Evolutionary conservation across 2,797 vertebrate species (phyloP).

Genomic region (Cetoscarus ocellatus): DNA sequence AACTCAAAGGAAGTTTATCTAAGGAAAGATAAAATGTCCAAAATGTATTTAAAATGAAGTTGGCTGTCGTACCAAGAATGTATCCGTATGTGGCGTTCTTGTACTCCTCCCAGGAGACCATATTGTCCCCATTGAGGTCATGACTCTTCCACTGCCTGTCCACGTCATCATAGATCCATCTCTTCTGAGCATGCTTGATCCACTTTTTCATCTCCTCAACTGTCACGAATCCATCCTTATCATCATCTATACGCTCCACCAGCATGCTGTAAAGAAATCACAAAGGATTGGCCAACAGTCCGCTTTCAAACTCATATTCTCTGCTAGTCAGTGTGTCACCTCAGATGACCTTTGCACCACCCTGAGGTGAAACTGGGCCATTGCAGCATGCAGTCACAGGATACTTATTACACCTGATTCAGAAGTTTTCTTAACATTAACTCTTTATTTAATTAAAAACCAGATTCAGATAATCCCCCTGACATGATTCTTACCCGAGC

Average conservation of each 20-base stretch:
- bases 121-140: constrained; percentile 93
- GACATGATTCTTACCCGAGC: constrained; percentile 85
- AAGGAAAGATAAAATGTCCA: neutral
- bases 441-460: no score
- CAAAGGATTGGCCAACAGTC: constrained; percentile 5
- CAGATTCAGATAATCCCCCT: no score
- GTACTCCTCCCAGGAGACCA: constrained; percentile 98
- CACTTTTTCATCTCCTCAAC: constrained; percentile 94
- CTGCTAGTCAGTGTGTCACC: neutral
- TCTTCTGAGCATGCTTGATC: constrained; percentile 98
- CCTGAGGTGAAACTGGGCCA: constrained; percentile 18
- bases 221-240: constrained; percentile 94
- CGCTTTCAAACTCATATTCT: neutral
- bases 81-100: constrained; percentile 98
- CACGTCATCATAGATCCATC: constrained; percentile 98
- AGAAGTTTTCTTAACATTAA: neutral
- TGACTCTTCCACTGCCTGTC: constrained; percentile 98
- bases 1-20: neutral
- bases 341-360: constrained; percentile 8
- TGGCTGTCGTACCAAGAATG: constrained; percentile 88
- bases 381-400: neutral
- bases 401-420: neutral
- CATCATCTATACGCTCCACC: constrained; percentile 94
- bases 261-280: constrained; percentile 87
- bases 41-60: no score